phyloP scores from a whole-genome alignment of 2,888 invertebrate genomes.

The Vannuccia rotundouncinata region DNA sequence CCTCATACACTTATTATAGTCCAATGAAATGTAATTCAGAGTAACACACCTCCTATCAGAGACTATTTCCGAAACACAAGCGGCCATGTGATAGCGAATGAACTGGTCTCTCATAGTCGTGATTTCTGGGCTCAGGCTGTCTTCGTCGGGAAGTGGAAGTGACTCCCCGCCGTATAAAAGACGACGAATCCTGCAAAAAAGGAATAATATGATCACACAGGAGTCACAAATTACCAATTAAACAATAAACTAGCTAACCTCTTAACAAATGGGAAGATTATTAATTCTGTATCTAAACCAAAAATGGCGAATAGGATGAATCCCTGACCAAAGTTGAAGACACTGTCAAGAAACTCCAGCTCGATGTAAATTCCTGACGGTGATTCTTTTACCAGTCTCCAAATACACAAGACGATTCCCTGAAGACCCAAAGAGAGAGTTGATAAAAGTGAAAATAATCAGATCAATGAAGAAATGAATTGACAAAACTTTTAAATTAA shows the following conservation, averaged over 20 bases:
- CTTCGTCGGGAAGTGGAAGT: background rate
- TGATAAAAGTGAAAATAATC: constrained; percentile 13
- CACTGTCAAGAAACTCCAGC: constrained; percentile 80
- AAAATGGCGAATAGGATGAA: constrained; percentile 77
- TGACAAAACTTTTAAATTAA: no score
- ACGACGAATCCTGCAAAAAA: background rate
- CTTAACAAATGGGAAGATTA: constrained; percentile 64
- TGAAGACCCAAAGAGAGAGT: constrained; percentile 40
- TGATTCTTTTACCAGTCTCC: constrained; percentile 52
- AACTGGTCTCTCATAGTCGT: background rate
- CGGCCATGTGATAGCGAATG: background rate
- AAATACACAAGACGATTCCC: constrained; percentile 64
- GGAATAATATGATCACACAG: no score
- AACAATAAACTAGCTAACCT: constrained; percentile 57
- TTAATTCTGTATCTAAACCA: constrained; percentile 73
- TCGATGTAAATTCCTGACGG: constrained; percentile 83
- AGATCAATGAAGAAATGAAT: no score
- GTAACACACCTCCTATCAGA: background rate
- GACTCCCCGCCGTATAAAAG: background rate
- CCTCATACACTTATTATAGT: no score
- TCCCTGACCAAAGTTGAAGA: constrained; percentile 77
- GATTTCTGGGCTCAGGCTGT: background rate
- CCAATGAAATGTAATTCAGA: no score
- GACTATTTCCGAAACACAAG: background rate
- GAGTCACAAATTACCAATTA: no score